Base-by-base conservation (phyloP, 2,888 invertebrate species). In the Spodoptera exigua region DNA sequence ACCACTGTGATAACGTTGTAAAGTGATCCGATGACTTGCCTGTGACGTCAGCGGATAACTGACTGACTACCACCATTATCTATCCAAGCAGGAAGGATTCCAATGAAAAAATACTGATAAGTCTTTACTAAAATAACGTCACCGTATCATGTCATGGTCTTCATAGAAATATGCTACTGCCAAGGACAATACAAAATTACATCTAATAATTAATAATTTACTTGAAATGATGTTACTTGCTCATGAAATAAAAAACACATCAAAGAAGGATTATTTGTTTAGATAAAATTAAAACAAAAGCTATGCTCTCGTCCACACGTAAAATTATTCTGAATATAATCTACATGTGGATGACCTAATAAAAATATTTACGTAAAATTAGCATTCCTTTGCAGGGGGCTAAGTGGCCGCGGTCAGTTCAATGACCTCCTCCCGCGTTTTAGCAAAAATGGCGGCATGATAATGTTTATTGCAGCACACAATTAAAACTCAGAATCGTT, bases 381-480 rank as follows among this genome's bases (percentile, higher is more conserved):
- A 53, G 40, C 46, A 62, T 46, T 40, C 12, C 76, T 71, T 57
- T 57, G 74, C 68, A 61, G 68, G 68, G 62, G 74, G 52, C 51
- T 60, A 18, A 61, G 21, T 49, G 16, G 16, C 40, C 39, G 27
- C 40, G 54, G 35, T 36, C 16, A n/a, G 76, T 35, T 63, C 74
- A 41, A 44, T 63, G 76, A 69, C 68, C 58, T 37, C 9, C n/a
- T 46, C 53, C 51, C 63, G 61, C 48, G 65, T 39, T 74, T 70
- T 71, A 43, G 65, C 71, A 61, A 68, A 70, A 49, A 67, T 65
- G 61, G 70, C 63, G 52, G 53, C 17, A 34, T n/a, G 18, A 35
- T 41, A 49, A 39, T 53, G 2, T 0, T 27, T 36, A 9, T 40
- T 27, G 27, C 41, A 34, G 12, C 13, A 21, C 12, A 49, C 40